Percentiles rank a stretch among this genome's conserved stretches.
Evolutionary conservation across 2,797 vertebrate species (phyloP).

Genomic region (Neosalanx taihuensis): DNA sequence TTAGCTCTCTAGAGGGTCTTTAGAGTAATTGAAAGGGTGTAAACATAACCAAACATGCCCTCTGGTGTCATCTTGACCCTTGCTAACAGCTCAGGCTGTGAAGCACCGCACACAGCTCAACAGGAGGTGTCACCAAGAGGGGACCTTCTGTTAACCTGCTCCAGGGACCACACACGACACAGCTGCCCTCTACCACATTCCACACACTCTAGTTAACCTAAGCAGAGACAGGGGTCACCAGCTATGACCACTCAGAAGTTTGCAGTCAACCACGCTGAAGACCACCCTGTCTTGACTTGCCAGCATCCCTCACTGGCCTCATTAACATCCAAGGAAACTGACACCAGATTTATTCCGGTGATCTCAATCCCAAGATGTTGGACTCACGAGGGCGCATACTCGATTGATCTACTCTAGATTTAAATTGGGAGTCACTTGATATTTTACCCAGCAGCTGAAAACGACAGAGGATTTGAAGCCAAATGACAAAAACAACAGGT

Average conservation of each 20-base stretch:
- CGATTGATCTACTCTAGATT: too few species aligned
- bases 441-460: too few species aligned
- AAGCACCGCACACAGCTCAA: conserved; percentile 8
- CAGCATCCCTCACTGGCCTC: background rate
- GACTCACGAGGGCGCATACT: too few species aligned
- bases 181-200: conserved; percentile 29
- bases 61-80: conserved; percentile 20
- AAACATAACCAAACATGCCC: conserved; percentile 35
- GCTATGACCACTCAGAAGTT: conserved; percentile 20
- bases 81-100: conserved; percentile 15
- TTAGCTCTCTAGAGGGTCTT: background rate
- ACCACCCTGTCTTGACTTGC: background rate
- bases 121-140: conserved; percentile 27
- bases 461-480: too few species aligned
- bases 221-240: conserved; percentile 36
- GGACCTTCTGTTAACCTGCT: conserved; percentile 2
- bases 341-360: background rate
- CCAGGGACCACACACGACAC: conserved; percentile 51
- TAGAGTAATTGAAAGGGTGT: conserved; percentile 5
- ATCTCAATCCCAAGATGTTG: conserved; percentile 3
- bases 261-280: background rate
- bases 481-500: conserved; percentile 4
- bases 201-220: conserved; percentile 10
- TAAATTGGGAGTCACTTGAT: too few species aligned
- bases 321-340: background rate